Conservation (phyloP, 2,113 vertebrate species). For the Platichthys flesus region DNA sequence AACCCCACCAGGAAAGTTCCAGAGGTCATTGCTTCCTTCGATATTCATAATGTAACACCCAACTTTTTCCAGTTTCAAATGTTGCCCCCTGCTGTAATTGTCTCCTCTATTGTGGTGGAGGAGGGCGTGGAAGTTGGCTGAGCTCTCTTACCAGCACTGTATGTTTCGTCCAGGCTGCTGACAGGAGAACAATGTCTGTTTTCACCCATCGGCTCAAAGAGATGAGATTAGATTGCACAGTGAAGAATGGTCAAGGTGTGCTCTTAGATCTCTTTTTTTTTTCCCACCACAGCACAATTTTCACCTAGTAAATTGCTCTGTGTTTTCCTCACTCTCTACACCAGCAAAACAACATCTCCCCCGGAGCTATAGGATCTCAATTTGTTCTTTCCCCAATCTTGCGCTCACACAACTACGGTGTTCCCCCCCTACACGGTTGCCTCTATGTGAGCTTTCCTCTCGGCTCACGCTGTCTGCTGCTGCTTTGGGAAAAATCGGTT, state of each 20-base stretch:
- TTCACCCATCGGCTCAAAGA: constrained; percentile 65
- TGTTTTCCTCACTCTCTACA: constrained; percentile 72
- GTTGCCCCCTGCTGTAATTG: constrained; percentile 25
- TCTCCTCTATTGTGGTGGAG: constrained; percentile 9
- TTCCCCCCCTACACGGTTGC: constrained; percentile 51
- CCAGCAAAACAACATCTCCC: constrained; percentile 73
- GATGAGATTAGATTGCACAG: constrained; percentile 76
- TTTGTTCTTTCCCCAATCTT: constrained; percentile 57
- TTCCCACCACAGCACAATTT: constrained; percentile 66
- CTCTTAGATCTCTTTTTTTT: constrained; percentile 46
- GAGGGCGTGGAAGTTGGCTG: constrained; percentile 40
- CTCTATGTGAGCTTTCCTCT: constrained; percentile 58
- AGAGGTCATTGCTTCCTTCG: constrained; percentile 55
- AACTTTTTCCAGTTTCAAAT: constrained; percentile 23
- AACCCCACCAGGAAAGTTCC: constrained; percentile 14
- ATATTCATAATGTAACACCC: constrained; percentile 38
- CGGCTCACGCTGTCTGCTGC: constrained; percentile 26
- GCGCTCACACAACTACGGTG: constrained; percentile 45
- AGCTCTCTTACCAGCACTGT: constrained; percentile 48
- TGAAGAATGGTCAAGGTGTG: constrained; percentile 74
- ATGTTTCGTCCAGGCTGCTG: constrained; percentile 60
- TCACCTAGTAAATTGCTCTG: constrained; percentile 79
- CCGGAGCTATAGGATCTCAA: constrained; percentile 71
- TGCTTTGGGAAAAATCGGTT: constrained; percentile 31
- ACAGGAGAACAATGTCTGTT: constrained; percentile 72